A percentile compares a stretch with the other conserved stretches of the same genome.
These are phyloP conservation scores for Drosophila vallismaia DNA, from an alignment of 2,888 invertebrate species.

Conservation along the genomic window DNA sequence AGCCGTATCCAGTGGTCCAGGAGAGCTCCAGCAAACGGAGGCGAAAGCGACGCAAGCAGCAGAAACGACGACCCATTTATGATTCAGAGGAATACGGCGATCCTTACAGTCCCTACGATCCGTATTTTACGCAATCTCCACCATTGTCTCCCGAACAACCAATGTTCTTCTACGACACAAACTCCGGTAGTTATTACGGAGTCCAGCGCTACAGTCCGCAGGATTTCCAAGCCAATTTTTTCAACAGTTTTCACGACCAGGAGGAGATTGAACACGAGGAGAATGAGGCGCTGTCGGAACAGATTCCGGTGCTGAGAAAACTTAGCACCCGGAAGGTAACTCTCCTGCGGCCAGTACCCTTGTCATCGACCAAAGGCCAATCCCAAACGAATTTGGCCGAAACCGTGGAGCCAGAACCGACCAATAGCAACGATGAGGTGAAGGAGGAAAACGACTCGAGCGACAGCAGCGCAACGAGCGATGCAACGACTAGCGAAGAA, in stretches of 20 bases:
- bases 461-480: slow-evolving; percentile 8
- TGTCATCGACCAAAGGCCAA: slow-evolving; percentile 10
- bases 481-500: slow-evolving; percentile 21
- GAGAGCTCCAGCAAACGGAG: slow-evolving; percentile 51
- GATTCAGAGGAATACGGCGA: slow-evolving; percentile 45
- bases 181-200: slow-evolving; percentile 53
- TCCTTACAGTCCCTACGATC: slow-evolving; percentile 46
- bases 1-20: slow-evolving; percentile 8
- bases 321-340: slow-evolving; percentile 44
- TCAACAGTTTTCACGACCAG: slow-evolving; percentile 22
- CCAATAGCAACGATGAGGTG: slow-evolving; percentile 17
- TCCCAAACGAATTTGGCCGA: slow-evolving; percentile 5
- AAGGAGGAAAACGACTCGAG: neutral
- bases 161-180: slow-evolving; percentile 51
- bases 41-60: slow-evolving; percentile 61
- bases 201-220: slow-evolving; percentile 49
- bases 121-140: slow-evolving; percentile 34
- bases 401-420: slow-evolving; percentile 2
- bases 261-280: neutral
- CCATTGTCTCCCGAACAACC: slow-evolving; percentile 33
- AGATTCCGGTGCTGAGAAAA: slow-evolving; percentile 22
- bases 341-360: slow-evolving; percentile 48
- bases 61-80: slow-evolving; percentile 45
- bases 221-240: slow-evolving; percentile 42
- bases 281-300: neutral